These are phyloP conservation scores for Enoplolaimus lenunculus DNA, from an alignment of 2,888 invertebrate genomes.

Conservation along the genomic window DNA sequence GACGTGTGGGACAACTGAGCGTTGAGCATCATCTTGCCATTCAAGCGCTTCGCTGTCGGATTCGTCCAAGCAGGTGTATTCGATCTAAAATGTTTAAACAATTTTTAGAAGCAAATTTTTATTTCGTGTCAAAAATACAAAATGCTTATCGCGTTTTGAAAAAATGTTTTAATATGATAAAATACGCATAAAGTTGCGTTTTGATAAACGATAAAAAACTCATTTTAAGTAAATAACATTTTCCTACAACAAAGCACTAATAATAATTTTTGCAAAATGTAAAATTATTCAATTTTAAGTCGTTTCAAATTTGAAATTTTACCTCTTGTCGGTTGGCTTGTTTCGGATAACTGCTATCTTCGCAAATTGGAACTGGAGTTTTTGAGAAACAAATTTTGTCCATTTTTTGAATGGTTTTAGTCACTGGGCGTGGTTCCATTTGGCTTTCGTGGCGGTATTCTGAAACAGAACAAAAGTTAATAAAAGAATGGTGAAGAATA, in stretches of 20 bases:
- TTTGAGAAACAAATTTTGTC: slow-evolving; percentile 23
- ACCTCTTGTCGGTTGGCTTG: slow-evolving; percentile 17
- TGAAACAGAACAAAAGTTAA: background rate
- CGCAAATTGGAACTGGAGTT: slow-evolving; percentile 22
- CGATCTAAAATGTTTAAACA: background rate
- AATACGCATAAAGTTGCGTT: too few relatives aligned
- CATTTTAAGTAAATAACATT: too few relatives aligned
- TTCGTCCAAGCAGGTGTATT: slow-evolving; percentile 5
- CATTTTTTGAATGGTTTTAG: slow-evolving; percentile 17
- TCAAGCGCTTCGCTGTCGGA: background rate
- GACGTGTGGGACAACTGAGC: background rate
- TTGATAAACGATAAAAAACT: too few relatives aligned
- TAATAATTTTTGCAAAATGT: too few relatives aligned
- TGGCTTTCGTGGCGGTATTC: background rate
- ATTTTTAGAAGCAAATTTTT: background rate
- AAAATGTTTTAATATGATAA: too few relatives aligned
- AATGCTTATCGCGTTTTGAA: too few relatives aligned
- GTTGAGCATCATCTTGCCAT: background rate
- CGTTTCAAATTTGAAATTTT: too few relatives aligned
- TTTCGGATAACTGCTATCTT: background rate
- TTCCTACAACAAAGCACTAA: too few relatives aligned
- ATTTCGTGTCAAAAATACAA: background rate
- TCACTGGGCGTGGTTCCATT: slow-evolving; percentile 3
- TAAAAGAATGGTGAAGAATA: background rate
- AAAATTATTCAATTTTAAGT: too few relatives aligned